These are phyloP conservation scores for Tanaodytes sp. DNA, from an alignment of 2,888 invertebrate species.

Conservation along the genomic window DNA sequence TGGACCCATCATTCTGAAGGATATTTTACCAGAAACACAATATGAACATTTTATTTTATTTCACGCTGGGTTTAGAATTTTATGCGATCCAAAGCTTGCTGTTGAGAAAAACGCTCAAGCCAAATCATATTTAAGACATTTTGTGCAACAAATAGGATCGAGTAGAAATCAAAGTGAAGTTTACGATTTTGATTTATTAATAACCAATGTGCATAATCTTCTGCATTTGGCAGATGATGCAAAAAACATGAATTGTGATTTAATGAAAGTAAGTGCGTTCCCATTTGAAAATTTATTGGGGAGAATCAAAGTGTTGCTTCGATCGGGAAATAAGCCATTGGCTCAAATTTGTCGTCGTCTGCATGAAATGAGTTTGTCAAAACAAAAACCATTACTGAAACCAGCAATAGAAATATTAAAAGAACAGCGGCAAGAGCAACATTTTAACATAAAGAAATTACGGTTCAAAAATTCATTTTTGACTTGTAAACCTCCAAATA, in stretches of 20 bases:
- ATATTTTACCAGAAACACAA: background rate
- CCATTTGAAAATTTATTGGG: too few species aligned
- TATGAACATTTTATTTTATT: conserved; percentile 13
- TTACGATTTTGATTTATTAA: background rate
- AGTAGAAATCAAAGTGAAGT: background rate
- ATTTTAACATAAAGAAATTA: background rate
- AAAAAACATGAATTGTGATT: conserved; percentile 13
- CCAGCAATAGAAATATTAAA: background rate
- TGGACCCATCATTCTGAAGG: conserved; percentile 15
- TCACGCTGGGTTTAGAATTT: conserved; percentile 6
- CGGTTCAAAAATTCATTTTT: background rate
- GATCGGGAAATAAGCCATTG: too few species aligned
- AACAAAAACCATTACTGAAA: background rate
- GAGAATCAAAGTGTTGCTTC: too few species aligned
- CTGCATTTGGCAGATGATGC: conserved; percentile 14
- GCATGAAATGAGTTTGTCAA: conserved; percentile 8
- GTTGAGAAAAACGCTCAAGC: background rate
- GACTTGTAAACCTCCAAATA: background rate
- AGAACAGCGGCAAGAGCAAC: background rate
- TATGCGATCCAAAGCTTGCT: background rate
- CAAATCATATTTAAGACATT: background rate
- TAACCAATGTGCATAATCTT: conserved; percentile 8
- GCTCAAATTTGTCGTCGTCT: too few species aligned
- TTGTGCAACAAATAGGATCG: background rate
- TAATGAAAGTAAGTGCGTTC: conserved; percentile 4